These are phyloP conservation scores for Busseola fusca DNA, from an alignment of 2,888 invertebrate species.

Conservation along the genomic window DNA sequence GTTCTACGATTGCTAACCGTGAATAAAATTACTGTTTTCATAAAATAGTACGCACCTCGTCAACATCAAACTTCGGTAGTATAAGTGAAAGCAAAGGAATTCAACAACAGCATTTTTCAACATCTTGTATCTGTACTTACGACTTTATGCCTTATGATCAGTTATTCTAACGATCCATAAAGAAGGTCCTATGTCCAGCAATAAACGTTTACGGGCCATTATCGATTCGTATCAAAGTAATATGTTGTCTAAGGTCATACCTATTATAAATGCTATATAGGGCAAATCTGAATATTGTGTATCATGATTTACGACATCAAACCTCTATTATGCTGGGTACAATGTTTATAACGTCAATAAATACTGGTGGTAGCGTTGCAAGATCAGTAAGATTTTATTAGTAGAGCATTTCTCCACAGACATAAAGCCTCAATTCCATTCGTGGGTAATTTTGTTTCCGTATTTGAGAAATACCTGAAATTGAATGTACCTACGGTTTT, in stretches of 20 bases:
- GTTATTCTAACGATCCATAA: slow-evolving; percentile 35
- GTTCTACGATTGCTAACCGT: neutral
- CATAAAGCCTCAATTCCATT: neutral
- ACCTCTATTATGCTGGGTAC: slow-evolving; percentile 39
- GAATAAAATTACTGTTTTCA: neutral
- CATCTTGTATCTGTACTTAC: slow-evolving; percentile 2
- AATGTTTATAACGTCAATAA: slow-evolving; percentile 54
- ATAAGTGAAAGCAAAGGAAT: slow-evolving; percentile 10
- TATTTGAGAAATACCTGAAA: slow-evolving; percentile 23
- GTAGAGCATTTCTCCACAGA: slow-evolving; percentile 43
- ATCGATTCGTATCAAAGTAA: slow-evolving; percentile 58
- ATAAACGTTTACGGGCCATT: slow-evolving; percentile 47
- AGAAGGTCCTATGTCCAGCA: slow-evolving; percentile 48
- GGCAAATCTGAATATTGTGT: slow-evolving; percentile 56
- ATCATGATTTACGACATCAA: slow-evolving; percentile 56
- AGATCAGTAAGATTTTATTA: slow-evolving; percentile 45
- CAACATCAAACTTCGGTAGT: neutral
- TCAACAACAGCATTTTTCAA: slow-evolving; percentile 6
- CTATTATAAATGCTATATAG: slow-evolving; percentile 55
- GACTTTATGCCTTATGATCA: slow-evolving; percentile 18
- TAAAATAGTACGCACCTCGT: neutral
- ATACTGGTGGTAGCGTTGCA: slow-evolving; percentile 20
- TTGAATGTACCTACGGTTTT: neutral
- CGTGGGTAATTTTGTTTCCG: slow-evolving; percentile 12
- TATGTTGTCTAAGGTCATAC: slow-evolving; percentile 53